Conservation (phyloP, 2,888 invertebrate species). For the Sarcophaga rosellei region DNA sequence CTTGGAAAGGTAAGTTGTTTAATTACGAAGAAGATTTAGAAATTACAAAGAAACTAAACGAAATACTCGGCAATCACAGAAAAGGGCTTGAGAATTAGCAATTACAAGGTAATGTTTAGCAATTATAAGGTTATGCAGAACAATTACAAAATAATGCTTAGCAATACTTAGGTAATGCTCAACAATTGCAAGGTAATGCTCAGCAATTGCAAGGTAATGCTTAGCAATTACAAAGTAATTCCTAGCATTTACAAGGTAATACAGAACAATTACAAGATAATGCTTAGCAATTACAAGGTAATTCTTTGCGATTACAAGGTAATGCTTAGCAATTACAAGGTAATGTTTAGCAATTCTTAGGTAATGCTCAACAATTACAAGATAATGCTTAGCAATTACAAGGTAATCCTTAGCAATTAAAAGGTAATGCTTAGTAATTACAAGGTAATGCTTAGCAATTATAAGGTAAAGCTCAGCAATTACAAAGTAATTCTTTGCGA, state of each 20-base stretch:
- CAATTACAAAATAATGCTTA: background rate
- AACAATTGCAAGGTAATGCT: slow-evolving; percentile 12
- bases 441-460: slow-evolving; percentile 9
- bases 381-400: background rate
- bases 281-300: background rate
- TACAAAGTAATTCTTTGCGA: background rate
- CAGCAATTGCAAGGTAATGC: background rate
- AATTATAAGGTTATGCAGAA: background rate
- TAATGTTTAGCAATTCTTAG: background rate
- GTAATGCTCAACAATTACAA: background rate
- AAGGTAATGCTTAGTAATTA: background rate
- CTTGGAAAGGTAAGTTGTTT: no score
- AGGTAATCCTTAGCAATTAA: background rate
- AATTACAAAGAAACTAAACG: background rate
- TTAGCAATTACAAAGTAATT: background rate
- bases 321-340: background rate
- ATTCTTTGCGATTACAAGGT: background rate
- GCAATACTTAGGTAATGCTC: background rate
- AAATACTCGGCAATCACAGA: background rate
- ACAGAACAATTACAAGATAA: background rate
- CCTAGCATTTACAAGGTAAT: background rate
- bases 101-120: background rate
- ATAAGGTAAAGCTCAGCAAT: background rate
- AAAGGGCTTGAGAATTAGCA: background rate
- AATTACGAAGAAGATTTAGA: background rate